Conservation (phyloP, 30 jellyfish, hydroid and myxozoan species). For the Aurelia sp. region DNA sequence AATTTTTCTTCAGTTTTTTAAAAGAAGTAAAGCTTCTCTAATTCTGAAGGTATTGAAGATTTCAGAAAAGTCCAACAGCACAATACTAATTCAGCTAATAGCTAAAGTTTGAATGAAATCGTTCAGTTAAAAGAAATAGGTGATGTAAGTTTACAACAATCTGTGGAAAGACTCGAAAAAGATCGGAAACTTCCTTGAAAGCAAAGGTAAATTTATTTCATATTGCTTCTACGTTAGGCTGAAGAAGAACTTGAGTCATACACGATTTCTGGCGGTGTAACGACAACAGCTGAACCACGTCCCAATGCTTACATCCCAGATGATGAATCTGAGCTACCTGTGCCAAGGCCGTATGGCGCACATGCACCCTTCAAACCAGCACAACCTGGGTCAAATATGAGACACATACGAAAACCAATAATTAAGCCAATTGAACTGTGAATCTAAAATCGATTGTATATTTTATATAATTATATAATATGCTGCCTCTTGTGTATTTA, state of each 20-base stretch:
- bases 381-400: conserved; percentile 86
- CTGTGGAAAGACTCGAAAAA: not conserved
- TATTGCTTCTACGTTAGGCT: conserved; percentile 28
- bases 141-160: not conserved
- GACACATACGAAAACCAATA: conserved; percentile 91
- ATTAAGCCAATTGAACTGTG: conserved; percentile 87
- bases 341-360: conserved; percentile 94
- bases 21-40: no score
- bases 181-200: not conserved
- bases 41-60: no score
- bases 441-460: not conserved
- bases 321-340: conserved; percentile 83
- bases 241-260: conserved; percentile 78
- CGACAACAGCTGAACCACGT: conserved; percentile 97
- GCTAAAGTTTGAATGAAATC: no score
- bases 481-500: no score
- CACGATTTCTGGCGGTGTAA: conserved; percentile 82
- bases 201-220: no score
- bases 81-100: not conserved
- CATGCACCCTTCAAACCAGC: conserved; percentile 93
- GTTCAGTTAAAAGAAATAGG: not conserved
- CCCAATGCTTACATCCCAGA: conserved; percentile 97
- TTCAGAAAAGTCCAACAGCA: not conserved
- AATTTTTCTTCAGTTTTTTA: no score
- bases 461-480: no score